phyloP scores from a whole-genome alignment of 1,140 invertebrate genomes.

The Coelopa frigida region DNA sequence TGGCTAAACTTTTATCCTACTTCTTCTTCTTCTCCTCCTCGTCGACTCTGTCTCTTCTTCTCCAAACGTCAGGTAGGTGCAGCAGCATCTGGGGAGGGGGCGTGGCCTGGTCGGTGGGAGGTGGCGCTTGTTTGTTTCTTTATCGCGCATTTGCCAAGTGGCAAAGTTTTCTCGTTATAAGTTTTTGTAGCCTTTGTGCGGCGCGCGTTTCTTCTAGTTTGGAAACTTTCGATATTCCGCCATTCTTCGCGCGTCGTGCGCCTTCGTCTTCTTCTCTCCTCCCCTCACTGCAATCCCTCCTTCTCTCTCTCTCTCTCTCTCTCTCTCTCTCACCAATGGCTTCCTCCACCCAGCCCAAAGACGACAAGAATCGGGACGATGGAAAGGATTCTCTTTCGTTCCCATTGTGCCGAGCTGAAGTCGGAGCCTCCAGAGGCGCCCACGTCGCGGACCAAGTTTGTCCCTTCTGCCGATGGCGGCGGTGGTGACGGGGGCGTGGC shows the following conservation, averaged over 20 bases:
- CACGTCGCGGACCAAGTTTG: too few relatives aligned
- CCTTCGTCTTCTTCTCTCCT: neutral
- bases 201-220: constrained; percentile 16
- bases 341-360: too few relatives aligned
- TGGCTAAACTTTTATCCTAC: neutral
- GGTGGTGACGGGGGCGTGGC: too few relatives aligned
- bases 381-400: too few relatives aligned
- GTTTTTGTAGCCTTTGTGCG: constrained; percentile 42
- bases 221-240: constrained; percentile 12
- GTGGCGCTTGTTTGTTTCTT: constrained; percentile 42
- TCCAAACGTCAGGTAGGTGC: neutral
- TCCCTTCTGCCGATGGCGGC: too few relatives aligned
- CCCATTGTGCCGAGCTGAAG: too few relatives aligned
- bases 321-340: too few relatives aligned
- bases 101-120: too few relatives aligned
- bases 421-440: too few relatives aligned
- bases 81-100: neutral
- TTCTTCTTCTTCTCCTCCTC: constrained; percentile 5
- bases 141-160: constrained; percentile 43
- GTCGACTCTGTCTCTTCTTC: constrained; percentile 5
- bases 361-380: too few relatives aligned
- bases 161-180: constrained; percentile 46
- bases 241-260: neutral
- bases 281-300: neutral
- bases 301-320: constrained; percentile 3